These are phyloP conservation scores for Cerastis rubricosa DNA, from an alignment of 2,888 invertebrate species.

Conservation along the genomic window DNA sequence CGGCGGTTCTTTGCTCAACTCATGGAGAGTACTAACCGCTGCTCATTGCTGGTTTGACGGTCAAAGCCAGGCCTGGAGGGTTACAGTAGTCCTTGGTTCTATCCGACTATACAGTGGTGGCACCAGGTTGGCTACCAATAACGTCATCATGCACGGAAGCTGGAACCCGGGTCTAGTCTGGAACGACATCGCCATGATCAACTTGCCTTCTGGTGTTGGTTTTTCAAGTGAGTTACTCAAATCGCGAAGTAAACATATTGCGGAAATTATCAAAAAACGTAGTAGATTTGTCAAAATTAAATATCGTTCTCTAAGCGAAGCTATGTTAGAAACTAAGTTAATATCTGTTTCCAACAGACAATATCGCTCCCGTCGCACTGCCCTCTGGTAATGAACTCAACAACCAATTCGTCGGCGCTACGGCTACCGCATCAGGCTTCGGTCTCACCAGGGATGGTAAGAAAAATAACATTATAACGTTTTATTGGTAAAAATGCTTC, in stretches of 20 bases:
- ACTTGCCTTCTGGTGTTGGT: background rate
- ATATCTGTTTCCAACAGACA: constrained; percentile 51
- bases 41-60: constrained; percentile 39
- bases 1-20: constrained; percentile 74
- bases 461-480: background rate
- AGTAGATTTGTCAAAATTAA: no score
- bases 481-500: no score
- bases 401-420: constrained; percentile 69
- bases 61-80: background rate
- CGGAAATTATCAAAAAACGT: no score
- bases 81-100: constrained; percentile 77
- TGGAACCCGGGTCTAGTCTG: constrained; percentile 71
- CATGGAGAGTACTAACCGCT: constrained; percentile 73
- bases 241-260: no score
- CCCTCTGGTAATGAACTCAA: constrained; percentile 69
- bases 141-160: constrained; percentile 71
- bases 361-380: constrained; percentile 68
- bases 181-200: constrained; percentile 74
- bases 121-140: constrained; percentile 69
- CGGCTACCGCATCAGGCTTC: constrained; percentile 78
- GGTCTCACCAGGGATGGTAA: constrained; percentile 72
- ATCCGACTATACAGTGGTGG: constrained; percentile 76
- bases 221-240: background rate
- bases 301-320: no score
- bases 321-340: no score